Evolutionary conservation across 2,797 vertebrate genomes (phyloP).

Genomic region (Triplophysa yarkandensis): DNA sequence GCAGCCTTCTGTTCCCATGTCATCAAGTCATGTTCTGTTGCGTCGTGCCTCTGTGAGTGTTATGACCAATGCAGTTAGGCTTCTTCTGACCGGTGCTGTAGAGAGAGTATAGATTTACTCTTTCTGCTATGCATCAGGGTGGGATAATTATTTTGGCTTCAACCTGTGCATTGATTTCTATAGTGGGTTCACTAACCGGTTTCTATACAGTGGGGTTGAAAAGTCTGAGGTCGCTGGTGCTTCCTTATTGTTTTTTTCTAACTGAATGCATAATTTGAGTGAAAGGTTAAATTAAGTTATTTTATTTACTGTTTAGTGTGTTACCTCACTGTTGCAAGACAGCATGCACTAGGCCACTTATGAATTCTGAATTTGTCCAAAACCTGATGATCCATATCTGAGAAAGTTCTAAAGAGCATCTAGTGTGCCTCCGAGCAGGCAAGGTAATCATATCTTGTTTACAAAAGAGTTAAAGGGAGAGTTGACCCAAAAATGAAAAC

Average conservation of each 20-base stretch:
- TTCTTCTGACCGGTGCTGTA: neutral
- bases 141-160: neutral
- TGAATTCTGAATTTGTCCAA: neutral
- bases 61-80: neutral
- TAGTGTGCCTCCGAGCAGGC: neutral
- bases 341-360: neutral
- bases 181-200: neutral
- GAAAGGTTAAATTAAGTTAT: neutral
- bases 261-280: neutral
- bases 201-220: neutral
- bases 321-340: neutral
- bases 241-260: neutral
- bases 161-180: neutral
- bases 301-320: neutral
- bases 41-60: neutral
- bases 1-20: slow-evolving; percentile 14
- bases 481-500: too few relatives aligned
- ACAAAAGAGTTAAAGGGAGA: neutral
- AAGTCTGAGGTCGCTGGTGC: neutral
- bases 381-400: neutral
- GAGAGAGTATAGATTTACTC: neutral
- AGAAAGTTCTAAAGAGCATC: neutral
- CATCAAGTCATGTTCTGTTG: slow-evolving; percentile 23
- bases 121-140: slow-evolving; percentile 1
- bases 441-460: neutral